Percentiles rank a stretch among this genome's conserved stretches.
phyloP scores from a whole-genome alignment of 1,140 invertebrate genomes.

The Pseudomyrmex flavicornis region DNA sequence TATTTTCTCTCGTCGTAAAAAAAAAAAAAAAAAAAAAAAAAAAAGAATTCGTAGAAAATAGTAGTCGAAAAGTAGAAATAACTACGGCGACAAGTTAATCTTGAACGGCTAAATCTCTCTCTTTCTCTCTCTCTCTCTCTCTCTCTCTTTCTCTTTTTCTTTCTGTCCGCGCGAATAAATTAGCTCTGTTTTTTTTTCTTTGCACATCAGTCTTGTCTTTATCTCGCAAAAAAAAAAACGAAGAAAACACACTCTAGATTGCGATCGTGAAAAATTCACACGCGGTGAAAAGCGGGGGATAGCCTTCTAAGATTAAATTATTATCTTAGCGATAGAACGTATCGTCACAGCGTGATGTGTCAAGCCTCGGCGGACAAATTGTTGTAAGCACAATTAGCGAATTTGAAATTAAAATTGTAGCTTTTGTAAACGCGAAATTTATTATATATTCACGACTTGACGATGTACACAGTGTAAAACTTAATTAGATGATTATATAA shows the following conservation, averaged over 20 bases:
- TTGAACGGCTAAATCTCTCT: conserved; percentile 28
- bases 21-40: conserved; percentile 8
- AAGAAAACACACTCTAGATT: background rate
- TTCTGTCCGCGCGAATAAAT: too few species aligned
- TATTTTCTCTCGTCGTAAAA: conserved; percentile 11
- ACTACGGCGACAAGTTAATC: conserved; percentile 44
- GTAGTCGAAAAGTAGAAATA: conserved; percentile 45
- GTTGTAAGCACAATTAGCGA: conserved; percentile 5
- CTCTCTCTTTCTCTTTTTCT: too few species aligned
- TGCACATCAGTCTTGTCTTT: background rate
- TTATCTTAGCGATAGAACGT: background rate
- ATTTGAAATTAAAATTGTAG: background rate
- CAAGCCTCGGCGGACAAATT: conserved; percentile 23
- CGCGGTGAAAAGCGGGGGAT: background rate
- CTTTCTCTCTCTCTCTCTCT: too few species aligned
- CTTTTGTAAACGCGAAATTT: too few species aligned
- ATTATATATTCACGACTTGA: too few species aligned
- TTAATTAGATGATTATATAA: background rate
- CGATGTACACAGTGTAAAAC: background rate
- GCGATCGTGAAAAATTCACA: too few species aligned
- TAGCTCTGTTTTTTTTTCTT: background rate
- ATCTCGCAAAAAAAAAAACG: background rate
- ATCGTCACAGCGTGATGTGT: conserved; percentile 5
- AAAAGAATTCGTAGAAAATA: conserved; percentile 40
- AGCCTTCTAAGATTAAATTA: conserved; percentile 50